These are phyloP conservation scores for Chrysolina americana DNA, from an alignment of 2,888 invertebrate genomes.

Conservation along the genomic window DNA sequence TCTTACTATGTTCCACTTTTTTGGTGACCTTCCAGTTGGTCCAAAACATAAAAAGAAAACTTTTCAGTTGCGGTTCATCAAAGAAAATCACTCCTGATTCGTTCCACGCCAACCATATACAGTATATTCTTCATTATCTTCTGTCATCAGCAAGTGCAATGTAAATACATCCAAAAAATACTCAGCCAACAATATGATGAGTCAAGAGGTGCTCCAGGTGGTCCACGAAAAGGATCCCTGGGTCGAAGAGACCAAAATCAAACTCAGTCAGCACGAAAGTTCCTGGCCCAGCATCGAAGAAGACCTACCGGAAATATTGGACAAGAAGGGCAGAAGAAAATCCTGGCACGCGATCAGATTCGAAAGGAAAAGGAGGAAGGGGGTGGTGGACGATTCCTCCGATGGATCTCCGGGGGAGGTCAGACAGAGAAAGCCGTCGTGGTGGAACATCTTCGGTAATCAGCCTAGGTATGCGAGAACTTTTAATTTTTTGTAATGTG, in stretches of 20 bases:
- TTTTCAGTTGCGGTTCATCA: conserved; percentile 5
- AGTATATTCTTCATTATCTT: not conserved
- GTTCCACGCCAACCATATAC: not conserved
- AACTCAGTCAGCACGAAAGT: conserved; percentile 58
- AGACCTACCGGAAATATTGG: conserved; percentile 57
- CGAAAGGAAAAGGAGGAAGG: conserved; percentile 68
- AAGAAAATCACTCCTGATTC: not conserved
- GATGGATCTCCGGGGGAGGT: conserved; percentile 66
- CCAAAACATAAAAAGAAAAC: not conserved
- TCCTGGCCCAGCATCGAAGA: conserved; percentile 62
- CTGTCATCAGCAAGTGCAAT: conserved; percentile 7
- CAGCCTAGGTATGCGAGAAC: conserved; percentile 77
- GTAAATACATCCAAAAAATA: not conserved
- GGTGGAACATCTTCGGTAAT: conserved; percentile 92
- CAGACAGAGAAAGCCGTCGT: conserved; percentile 84
- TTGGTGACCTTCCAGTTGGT: not conserved
- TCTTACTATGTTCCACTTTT: not conserved
- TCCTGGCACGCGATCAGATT: conserved; percentile 70
- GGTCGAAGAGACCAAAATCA: conserved; percentile 62
- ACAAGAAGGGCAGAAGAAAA: conserved; percentile 68
- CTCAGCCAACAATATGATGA: conserved; percentile 57
- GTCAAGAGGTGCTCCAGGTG: conserved; percentile 59
- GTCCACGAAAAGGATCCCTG: conserved; percentile 68
- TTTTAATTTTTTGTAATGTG: not conserved
- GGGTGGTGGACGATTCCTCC: conserved; percentile 60